Conservation (phyloP, 2,113 vertebrate genomes). For the Ciconia boyciana region DNA sequence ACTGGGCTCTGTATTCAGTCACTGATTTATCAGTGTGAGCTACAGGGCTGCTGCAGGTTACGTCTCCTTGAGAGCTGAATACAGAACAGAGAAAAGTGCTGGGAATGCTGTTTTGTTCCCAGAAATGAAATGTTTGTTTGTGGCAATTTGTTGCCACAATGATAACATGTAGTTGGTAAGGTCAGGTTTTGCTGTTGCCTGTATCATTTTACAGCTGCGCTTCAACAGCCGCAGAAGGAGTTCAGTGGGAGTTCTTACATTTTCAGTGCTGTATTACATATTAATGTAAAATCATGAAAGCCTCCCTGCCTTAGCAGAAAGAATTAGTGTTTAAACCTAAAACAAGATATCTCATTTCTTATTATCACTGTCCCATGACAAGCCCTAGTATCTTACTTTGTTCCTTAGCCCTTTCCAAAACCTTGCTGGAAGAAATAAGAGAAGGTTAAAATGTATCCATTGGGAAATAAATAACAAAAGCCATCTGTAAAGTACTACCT, state of each 20-base stretch:
- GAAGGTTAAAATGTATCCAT: background rate
- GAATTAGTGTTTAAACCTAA: background rate
- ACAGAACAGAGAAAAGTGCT: background rate
- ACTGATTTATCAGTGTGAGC: background rate
- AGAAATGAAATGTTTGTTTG: too few relatives aligned
- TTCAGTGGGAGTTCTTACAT: background rate
- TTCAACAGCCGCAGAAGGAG: background rate
- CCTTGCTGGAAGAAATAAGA: background rate
- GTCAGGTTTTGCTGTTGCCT: background rate
- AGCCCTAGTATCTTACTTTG: background rate
- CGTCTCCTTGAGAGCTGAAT: background rate
- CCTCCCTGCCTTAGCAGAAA: background rate
- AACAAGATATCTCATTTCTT: background rate
- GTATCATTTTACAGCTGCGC: background rate
- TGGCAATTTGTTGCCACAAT: background rate
- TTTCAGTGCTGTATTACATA: background rate
- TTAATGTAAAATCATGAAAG: background rate
- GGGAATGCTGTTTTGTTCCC: background rate
- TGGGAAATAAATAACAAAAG: background rate
- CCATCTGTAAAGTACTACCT: background rate
- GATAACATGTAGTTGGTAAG: background rate
- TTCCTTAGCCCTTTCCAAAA: background rate
- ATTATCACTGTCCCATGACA: background rate
- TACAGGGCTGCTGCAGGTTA: slow-evolving; percentile 56
- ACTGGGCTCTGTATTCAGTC: slow-evolving; percentile 30